Base-by-base conservation (phyloP, 2,113 vertebrate genomes). In the Neogale vison region DNA sequence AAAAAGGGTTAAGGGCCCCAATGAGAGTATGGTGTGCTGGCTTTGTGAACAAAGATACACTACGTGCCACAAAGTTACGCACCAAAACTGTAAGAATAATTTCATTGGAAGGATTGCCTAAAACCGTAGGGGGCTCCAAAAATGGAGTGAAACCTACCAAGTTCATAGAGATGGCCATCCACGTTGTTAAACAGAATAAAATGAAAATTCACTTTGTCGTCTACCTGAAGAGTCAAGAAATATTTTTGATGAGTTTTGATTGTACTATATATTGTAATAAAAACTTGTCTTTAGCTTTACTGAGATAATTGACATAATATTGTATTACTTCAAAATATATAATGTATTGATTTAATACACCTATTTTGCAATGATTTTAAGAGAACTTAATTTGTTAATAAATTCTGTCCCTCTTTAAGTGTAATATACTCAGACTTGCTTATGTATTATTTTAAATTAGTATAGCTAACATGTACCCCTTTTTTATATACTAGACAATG, bases 171-270 rank as follows among this genome's bases (percentile, higher is more conserved):
- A 1, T 99, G 98, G 95, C 99, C 99, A 57, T 99, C 99, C 90
- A 99, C 99, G 13, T 99, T 99, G 97, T 99, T 99, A 97, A 99
- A 99, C 63, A 99, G 99, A 97, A 99, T 99, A 91, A 99, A 99
- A 96, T 99, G 99, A 97, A 99, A 99, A 98, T 99, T 99, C 97
- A 99, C 97, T 34, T 99, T 98, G 98, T 99, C 99, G 79, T 99
- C 99, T 74, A 99, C 99, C 99, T 99, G 98, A 84, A 50, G 77
- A 97, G 57, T 47, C 50, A 93, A 59, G 24, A 97, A 31, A 90
- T 45, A 36, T 57, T 45, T 96, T 95, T 52, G 34, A 61, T 59
- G 3, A 95, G 7, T 69, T 72, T 82, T 79, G 55, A 36, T 14
- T 65, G 57, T 63, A 50, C 21, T 55, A 55, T 20, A 39, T 10